A percentile compares a stretch with the other conserved stretches of the same genome.
phyloP scores from a whole-genome alignment of 2,888 invertebrate species.

The Cosmia trapezina region DNA sequence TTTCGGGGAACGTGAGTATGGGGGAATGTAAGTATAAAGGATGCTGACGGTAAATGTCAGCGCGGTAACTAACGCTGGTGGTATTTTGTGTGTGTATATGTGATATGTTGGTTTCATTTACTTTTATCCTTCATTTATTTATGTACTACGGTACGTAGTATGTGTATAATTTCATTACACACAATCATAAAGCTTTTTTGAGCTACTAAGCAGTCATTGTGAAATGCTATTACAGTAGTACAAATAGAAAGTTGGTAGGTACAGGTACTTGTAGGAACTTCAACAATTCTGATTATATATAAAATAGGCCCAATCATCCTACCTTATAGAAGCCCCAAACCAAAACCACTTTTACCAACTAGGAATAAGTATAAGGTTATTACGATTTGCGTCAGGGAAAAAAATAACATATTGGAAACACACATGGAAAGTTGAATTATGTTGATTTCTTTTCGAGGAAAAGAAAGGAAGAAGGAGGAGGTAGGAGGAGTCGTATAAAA shows the following conservation, averaged over 20 bases:
- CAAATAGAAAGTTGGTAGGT: too few relatives aligned
- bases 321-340: background rate
- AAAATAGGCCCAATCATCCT: background rate
- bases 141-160: too few relatives aligned
- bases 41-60: slow-evolving; percentile 15
- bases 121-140: slow-evolving; percentile 7
- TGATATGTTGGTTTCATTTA: slow-evolving; percentile 12
- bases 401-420: background rate
- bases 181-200: background rate
- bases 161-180: background rate
- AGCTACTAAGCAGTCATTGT: background rate
- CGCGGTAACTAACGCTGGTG: background rate
- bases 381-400: background rate
- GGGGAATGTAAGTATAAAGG: slow-evolving; percentile 11
- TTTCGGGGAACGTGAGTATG: slow-evolving; percentile 10
- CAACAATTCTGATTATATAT: background rate
- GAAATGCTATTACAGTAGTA: background rate
- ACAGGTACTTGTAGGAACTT: background rate
- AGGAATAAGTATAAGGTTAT: background rate
- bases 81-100: background rate
- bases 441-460: background rate
- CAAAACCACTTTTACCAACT: background rate
- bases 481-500: too few relatives aligned
- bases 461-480: too few relatives aligned
- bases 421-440: background rate